Base-by-base conservation (phyloP, 2,113 vertebrate species). In the Sceloporus undulatus region DNA sequence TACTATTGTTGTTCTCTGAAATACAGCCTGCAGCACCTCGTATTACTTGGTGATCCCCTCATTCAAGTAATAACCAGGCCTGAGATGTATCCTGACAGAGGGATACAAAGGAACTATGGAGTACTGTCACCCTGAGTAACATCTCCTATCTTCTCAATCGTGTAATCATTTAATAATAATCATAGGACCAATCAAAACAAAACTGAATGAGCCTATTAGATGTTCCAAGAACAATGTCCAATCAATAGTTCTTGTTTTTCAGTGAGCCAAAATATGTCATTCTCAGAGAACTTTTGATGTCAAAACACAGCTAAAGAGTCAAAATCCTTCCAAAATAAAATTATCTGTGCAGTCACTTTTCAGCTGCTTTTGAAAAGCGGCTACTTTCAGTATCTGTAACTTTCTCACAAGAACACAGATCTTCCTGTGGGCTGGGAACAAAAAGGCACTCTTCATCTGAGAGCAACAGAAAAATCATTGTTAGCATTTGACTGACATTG, bases 401-500 rank as follows among this genome's bases (percentile, higher is more conserved):
- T 59, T 92, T 93, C 87, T 85, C 89, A 90, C 4, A 91, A 86
- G 93, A 95, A 90, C 75, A 90, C 34, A 91, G 92, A 91, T 86
- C 75, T 90, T 48, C n/a, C 85, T 27, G 38, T 11, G 56, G 84
- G 9, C 3, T 52, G 87, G 84, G 23, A 93, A 90, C 34, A 76
- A 86, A 90, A 88, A 84, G 2, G 29, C 59, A 84, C 73, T 90
- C 0, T 0, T 93, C 82, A 76, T 73, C 48, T 54, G 65, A 85
- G 38, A 23, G 34, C 40, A 85, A 40, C 59, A n/a, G 16, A 59
- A 86, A 93, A 62, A 88, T 8, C 87, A 11, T 59, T 5, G 78
- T 25, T 27, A 89, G 86, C 77, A 52, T 89, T 84, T 16, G 80
- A 91, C 83, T 84, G 34, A 87, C 88, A 11, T 14, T 80, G 40